Evolutionary conservation across 2,797 vertebrate genomes (phyloP), one percentile per base, ranked within the genome.

Genomic region (Glossophaga mutica): DNA sequence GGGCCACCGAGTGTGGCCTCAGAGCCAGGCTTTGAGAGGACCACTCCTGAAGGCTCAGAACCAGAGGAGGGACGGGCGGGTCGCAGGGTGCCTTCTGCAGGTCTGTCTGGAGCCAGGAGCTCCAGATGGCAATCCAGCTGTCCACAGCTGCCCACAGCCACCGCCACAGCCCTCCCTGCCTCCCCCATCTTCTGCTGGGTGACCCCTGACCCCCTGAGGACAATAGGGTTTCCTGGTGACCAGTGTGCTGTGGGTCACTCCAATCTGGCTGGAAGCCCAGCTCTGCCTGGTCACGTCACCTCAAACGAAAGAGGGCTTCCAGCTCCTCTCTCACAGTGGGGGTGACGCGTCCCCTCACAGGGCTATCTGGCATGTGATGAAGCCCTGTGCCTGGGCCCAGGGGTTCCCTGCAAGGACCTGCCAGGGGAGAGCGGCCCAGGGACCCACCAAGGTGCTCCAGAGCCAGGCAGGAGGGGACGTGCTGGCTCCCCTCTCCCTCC

Each of bases 201-300:
- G 42, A 18, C 82, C n/a, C 44, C 77, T 76, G 42, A 57, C 77
- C 77, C 52, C 39, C 70, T 42, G 21, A 91, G 79, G 76, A 96
- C 87, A 94, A 21, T 48, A 79, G 55, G 19, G 57, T 65, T 95
- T 81, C 88, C 85, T 90, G 82, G 32, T 68, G 62, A 96, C 73
- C 86, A 10, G 77, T 21, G 57, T n/a, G 22, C 26, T 37, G 18
- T 46, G 29, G 59, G 86, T 68, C 93, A 44, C 93, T 52, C 9
- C 2, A 26, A n/a, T 32, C 77, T 82, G 88, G 73, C 91, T 68
- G 46, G 37, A 55, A 50, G 55, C 87, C 87, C 68, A 86, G 62
- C 65, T 52, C 50, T 16, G 11, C 59, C 39, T 5, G 44, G 16
- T 44, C 78, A 22, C 0, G 0, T 74, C 50, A 3, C 57, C 84